Percentiles rank a stretch among this genome's conserved stretches.
Evolutionary conservation across 23 tunicate species (phyloP).

Genomic region (Pegea sp.): DNA sequence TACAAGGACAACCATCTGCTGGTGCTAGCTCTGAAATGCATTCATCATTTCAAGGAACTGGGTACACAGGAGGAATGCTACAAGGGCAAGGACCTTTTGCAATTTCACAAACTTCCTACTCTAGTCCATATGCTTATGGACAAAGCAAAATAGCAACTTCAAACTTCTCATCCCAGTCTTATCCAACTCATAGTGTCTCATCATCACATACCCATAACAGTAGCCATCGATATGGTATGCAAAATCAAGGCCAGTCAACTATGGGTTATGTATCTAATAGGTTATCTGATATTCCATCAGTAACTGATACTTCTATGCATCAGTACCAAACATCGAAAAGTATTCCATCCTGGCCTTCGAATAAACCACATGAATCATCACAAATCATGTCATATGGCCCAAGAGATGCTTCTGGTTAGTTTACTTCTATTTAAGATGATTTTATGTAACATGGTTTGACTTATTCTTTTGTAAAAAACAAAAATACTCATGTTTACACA

Average conservation of each 20-base stretch:
- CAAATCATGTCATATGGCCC: slow-evolving; percentile 4
- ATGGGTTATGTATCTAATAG: slow-evolving; percentile 1
- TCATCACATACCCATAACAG: not conserved
- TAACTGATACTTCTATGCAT: slow-evolving; percentile 6
- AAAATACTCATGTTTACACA: not conserved
- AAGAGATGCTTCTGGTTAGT: slow-evolving; percentile 15
- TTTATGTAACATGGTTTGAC: too few species aligned
- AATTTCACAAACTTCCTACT: too few species aligned
- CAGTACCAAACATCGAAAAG: slow-evolving; percentile 10
- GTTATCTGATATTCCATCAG: not conserved
- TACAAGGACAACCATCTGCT: slow-evolving; percentile 7
- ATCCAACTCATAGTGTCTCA: too few species aligned
- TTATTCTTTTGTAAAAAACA: not conserved
- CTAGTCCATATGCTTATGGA: slow-evolving; percentile 4
- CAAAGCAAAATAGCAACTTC: slow-evolving; percentile 3
- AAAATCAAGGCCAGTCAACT: slow-evolving; percentile 1
- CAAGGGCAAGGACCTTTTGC: too few species aligned
- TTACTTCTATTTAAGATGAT: too few species aligned
- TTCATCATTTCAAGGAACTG: slow-evolving; percentile 1
- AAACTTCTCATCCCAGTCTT: too few species aligned
- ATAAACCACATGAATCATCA: slow-evolving; percentile 5
- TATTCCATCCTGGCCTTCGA: slow-evolving; percentile 6
- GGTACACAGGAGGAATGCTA: too few species aligned
- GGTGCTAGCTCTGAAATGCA: slow-evolving; percentile 4
- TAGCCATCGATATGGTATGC: slow-evolving; percentile 4